Evolutionary conservation across 2,113 vertebrate genomes (phyloP), one percentile per base, ranked within the genome.

Genomic region (Nannospalax galili): DNA sequence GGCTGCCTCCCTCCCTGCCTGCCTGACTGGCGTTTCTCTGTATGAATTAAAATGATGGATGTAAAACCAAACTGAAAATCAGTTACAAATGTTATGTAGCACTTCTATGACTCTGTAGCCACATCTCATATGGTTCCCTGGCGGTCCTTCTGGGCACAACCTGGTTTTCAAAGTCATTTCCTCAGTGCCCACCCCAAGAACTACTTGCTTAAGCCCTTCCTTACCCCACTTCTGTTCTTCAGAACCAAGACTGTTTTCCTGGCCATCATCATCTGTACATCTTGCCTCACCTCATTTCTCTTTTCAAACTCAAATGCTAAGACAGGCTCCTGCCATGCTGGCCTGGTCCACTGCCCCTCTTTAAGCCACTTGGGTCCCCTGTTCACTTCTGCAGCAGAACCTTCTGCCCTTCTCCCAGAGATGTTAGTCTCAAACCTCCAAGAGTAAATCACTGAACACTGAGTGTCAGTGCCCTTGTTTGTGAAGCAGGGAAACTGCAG

Each of bases 151-250:
- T 24, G 56, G 37, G 40, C 40, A 22, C n/a, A 48, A 10, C 60
- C 60, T 22, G 1, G 26, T 80, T 96, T 85, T 79, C 77, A 64
- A 65, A 95, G 75, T 58, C 88, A n/a, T 15, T 84, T 93, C 62
- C 78, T 84, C 19, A 7, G 19, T 65, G 42, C 70, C 24, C 35
- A 42, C 42, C 37, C 45, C 79, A 65, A 22, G 40, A n/a, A 37
- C 19, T n/a, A n/a, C 22, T 56, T 48, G 35, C 2, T 9, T 30
- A 72, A 40, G 5, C 60, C 60, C 60, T 32, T 48, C 48, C 32
- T 16, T 48, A 62, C 70, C 20, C 20, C 11, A 37, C 35, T 65
- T 69, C 48, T 16, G 28, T 78, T 67, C 74, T 70, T 58, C 85
- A 82, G 8, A 72, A 88, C 40, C 56, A 86, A 52, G 32, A 30